These are phyloP conservation scores for Drosophila setifemur DNA, from an alignment of 1,140 invertebrate species.

Conservation along the genomic window DNA sequence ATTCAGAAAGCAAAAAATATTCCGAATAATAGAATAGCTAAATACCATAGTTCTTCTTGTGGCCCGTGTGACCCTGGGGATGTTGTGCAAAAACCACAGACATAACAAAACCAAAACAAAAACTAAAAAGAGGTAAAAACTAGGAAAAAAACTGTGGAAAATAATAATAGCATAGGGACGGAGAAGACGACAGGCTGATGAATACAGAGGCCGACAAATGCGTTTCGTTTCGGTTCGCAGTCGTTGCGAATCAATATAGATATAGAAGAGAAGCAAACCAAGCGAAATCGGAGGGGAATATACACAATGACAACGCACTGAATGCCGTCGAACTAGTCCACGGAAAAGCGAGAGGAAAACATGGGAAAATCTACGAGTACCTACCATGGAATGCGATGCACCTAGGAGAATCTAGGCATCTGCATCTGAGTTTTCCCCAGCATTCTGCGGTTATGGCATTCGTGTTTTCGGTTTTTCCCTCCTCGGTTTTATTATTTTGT, in stretches of 20 bases:
- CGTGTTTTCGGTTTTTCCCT: conserved; percentile 7
- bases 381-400: conserved; percentile 36
- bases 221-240: conserved; percentile 50
- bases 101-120: conserved; percentile 9
- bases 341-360: conserved; percentile 12
- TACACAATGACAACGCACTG: conserved; percentile 37
- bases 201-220: conserved; percentile 57
- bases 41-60: not conserved
- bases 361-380: conserved; percentile 35
- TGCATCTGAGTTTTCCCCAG: not conserved
- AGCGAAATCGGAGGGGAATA: conserved; percentile 15
- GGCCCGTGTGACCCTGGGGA: not conserved
- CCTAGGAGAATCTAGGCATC: conserved; percentile 62
- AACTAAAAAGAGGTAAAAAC: conserved; percentile 11
- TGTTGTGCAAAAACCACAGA: conserved; percentile 1
- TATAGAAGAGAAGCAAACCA: no score
- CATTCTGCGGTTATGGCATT: conserved; percentile 18
- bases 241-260: conserved; percentile 67
- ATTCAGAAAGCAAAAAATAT: no score
- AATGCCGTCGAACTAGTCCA: conserved; percentile 30
- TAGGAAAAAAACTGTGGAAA: conserved; percentile 1
- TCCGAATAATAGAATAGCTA: no score
- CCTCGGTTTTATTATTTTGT: conserved; percentile 17
- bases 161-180: conserved; percentile 14
- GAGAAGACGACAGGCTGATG: conserved; percentile 26